These are phyloP conservation scores for Lordiphosa mommai DNA, from an alignment of 1,140 invertebrate genomes.

Conservation along the genomic window DNA sequence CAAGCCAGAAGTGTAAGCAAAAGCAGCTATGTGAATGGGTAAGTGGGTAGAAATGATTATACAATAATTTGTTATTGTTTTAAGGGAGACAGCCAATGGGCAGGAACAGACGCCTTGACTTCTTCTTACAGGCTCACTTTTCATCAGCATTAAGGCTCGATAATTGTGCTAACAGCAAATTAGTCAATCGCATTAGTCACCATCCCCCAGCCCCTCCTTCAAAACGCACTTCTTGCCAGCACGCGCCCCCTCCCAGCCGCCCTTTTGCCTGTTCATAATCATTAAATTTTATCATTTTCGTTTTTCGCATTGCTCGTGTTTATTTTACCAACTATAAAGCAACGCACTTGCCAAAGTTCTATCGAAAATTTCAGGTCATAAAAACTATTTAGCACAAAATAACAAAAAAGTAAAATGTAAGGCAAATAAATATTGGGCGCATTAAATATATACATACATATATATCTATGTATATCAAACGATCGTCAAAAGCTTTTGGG, in stretches of 20 bases:
- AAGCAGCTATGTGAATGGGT: slow-evolving; percentile 12
- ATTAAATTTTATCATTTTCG: slow-evolving; percentile 53
- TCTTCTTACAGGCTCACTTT: background rate
- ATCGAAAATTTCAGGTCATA: slow-evolving; percentile 53
- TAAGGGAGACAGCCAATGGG: too few relatives aligned
- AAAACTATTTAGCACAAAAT: slow-evolving; percentile 52
- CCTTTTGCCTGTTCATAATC: slow-evolving; percentile 57
- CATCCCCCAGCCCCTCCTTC: background rate
- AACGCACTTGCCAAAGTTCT: slow-evolving; percentile 54
- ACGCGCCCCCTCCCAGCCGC: slow-evolving; percentile 15
- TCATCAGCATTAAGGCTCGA: slow-evolving; percentile 15
- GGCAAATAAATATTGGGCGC: slow-evolving; percentile 58
- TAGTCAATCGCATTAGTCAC: slow-evolving; percentile 34
- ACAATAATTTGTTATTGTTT: slow-evolving; percentile 67
- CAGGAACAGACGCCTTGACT: background rate
- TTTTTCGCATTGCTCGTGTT: slow-evolving; percentile 46
- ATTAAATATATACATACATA: slow-evolving; percentile 23
- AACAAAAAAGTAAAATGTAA: slow-evolving; percentile 47
- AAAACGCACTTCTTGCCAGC: background rate
- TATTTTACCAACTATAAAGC: slow-evolving; percentile 49
- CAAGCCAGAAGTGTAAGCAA: slow-evolving; percentile 5
- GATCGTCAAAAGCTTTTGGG: slow-evolving; percentile 46
- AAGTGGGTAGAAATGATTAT: slow-evolving; percentile 37
- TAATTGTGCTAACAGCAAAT: slow-evolving; percentile 58
- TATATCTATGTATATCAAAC: background rate